A percentile compares a stretch with the other conserved stretches of the same genome.
Conservation (phyloP, 2,888 invertebrate genomes). For the Hirtodrosophila histrioides region DNA sequence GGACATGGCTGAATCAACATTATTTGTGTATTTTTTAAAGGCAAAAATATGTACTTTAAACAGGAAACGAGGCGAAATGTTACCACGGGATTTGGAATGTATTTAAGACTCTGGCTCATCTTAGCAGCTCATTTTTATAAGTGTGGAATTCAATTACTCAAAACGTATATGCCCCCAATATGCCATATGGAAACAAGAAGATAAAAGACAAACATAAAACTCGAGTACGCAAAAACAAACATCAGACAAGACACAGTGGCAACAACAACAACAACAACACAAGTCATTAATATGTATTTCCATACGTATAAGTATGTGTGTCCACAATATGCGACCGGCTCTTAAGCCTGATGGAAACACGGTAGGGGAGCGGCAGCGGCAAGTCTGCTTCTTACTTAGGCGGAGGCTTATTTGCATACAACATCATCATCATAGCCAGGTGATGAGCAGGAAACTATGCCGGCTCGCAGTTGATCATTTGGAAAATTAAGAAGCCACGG, state of each 20-base stretch:
- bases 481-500: constrained; percentile 12
- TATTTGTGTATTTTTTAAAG: too few relatives aligned
- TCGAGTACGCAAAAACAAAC: constrained; percentile 46
- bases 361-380: background rate
- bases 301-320: constrained; percentile 22
- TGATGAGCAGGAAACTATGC: constrained; percentile 32
- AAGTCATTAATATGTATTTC: constrained; percentile 64
- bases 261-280: constrained; percentile 7
- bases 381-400: constrained; percentile 19
- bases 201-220: constrained; percentile 53
- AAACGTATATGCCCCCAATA: constrained; percentile 18
- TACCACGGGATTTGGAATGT: constrained; percentile 1
- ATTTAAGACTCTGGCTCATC: constrained; percentile 25
- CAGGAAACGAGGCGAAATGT: too few relatives aligned
- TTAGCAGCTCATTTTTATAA: constrained; percentile 24
- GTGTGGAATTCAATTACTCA: constrained; percentile 34
- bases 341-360: constrained; percentile 19
- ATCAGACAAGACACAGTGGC: constrained; percentile 16
- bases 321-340: constrained; percentile 26
- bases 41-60: too few relatives aligned
- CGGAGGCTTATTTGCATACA: constrained; percentile 60
- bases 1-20: too few relatives aligned
- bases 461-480: constrained; percentile 33
- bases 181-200: constrained; percentile 60
- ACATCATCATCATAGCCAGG: constrained; percentile 38